Evolutionary conservation across 2,797 vertebrate genomes (phyloP).

Genomic region (Apogon hyalosoma): DNA sequence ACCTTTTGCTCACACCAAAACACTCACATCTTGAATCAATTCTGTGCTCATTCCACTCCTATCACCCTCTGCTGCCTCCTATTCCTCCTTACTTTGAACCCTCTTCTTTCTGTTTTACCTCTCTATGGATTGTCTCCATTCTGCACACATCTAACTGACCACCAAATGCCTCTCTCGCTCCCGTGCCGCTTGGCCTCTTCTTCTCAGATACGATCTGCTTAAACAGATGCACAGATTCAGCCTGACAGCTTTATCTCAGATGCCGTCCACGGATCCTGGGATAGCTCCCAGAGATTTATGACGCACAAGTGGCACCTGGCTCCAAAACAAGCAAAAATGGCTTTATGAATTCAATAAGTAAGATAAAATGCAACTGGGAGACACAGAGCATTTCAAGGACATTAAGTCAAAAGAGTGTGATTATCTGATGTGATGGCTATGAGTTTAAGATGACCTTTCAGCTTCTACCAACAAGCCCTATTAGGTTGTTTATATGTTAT

Average conservation of each 20-base stretch:
- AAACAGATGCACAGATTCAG: conserved; percentile 45
- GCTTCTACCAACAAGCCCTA: conserved; percentile 12
- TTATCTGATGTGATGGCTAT: conserved; percentile 23
- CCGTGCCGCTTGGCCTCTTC: neutral
- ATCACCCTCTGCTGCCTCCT: conserved; percentile 24
- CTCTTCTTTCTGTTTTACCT: conserved; percentile 12
- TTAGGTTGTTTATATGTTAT: conserved; percentile 4
- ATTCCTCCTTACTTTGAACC: conserved; percentile 3
- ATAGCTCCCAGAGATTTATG: conserved; percentile 40
- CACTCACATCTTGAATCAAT: conserved; percentile 48
- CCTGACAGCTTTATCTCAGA: conserved; percentile 51
- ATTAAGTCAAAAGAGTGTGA: conserved; percentile 32
- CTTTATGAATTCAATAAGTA: conserved; percentile 23
- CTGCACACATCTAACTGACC: conserved; percentile 29
- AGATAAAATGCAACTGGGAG: conserved; percentile 14
- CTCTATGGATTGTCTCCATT: conserved; percentile 3
- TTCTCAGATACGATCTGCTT: conserved; percentile 26
- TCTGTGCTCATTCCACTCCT: conserved; percentile 39
- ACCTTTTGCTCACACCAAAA: conserved; percentile 45
- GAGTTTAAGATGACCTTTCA: conserved; percentile 16
- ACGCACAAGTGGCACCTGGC: conserved; percentile 25
- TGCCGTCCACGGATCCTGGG: conserved; percentile 27
- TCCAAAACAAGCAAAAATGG: conserved; percentile 18
- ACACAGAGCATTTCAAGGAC: conserved; percentile 8
- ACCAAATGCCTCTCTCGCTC: neutral